Base-by-base conservation (phyloP, 1,140 invertebrate species). In the Globodera ellingtonae region DNA sequence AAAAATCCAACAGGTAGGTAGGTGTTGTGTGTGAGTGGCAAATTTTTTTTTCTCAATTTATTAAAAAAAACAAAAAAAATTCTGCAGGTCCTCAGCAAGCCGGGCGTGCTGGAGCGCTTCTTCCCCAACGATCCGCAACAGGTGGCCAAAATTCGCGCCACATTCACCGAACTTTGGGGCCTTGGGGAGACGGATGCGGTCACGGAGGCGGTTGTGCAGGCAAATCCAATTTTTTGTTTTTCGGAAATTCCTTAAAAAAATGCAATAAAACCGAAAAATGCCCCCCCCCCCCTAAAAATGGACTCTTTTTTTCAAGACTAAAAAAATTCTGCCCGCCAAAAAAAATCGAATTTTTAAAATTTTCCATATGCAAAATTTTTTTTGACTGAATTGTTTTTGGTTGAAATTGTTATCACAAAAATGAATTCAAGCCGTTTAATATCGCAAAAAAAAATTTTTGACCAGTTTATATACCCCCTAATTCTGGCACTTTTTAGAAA, bases 131-230 rank as follows among this genome's bases (percentile, higher is more conserved):
- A 84, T 5, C 52, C 91, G 0, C 90, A 91, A 13, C 91, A 92
- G 66, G 91, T 92, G 3, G 83, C 86, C 10, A 89, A 90, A 72
- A 91, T 98, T 0, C 90, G 93, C 83, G 92, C 93, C 79, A 93
- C 97, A 59, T 98, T 98, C 91, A 94, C 94, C 3, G 94, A 94
- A 1, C 92, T 97, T 0, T 98, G 95, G 91, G 93, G 93, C 13
- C 90, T 98, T 9, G 95, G 98, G 90, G 35, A 73, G 44, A 62
- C 82, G 5, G 84, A 85, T 75, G 79, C 80, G 8, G 78, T 80
- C 18, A 88, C 84, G 9, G n/a, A 62, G 52, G 79, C 76, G 72
- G 48, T 89, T 46, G 75, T 88, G 52, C 48, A 80, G 72, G 82
- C 72, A 70, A 59, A 59, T 15, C 10, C 10, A 59, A 59, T 10